Percentiles rank a stretch among this genome's conserved stretches.
These are phyloP conservation scores for Gambusia affinis DNA, from an alignment of 2,113 vertebrate species.

Conservation along the genomic window DNA sequence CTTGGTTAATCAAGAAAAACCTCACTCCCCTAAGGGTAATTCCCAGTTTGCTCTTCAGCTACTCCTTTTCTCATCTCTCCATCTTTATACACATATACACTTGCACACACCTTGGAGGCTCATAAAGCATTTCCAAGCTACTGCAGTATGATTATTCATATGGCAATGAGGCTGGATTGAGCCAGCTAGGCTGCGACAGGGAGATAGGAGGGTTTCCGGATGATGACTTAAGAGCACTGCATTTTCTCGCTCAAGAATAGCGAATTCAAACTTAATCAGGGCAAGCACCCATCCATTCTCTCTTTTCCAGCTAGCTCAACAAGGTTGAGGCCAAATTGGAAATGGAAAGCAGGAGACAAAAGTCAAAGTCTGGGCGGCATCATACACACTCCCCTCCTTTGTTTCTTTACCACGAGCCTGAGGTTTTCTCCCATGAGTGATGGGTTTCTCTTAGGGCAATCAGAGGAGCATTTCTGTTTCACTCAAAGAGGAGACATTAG, in stretches of 20 bases:
- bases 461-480: slow-evolving; percentile 36
- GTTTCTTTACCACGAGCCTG: slow-evolving; percentile 9
- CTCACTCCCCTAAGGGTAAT: slow-evolving; percentile 23
- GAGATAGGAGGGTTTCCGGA: slow-evolving; percentile 58
- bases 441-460: slow-evolving; percentile 49
- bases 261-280: slow-evolving; percentile 67
- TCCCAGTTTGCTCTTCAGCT: slow-evolving; percentile 34
- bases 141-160: slow-evolving; percentile 64
- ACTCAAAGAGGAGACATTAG: slow-evolving; percentile 42
- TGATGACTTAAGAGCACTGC: slow-evolving; percentile 60
- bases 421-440: slow-evolving; percentile 52
- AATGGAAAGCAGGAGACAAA: slow-evolving; percentile 52
- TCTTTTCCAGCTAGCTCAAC: slow-evolving; percentile 29
- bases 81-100: slow-evolving; percentile 11
- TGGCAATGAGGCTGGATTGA: slow-evolving; percentile 43
- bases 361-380: slow-evolving; percentile 37
- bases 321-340: slow-evolving; percentile 38
- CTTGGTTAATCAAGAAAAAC: slow-evolving; percentile 64
- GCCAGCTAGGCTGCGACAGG: slow-evolving; percentile 48
- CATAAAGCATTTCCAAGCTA: slow-evolving; percentile 43
- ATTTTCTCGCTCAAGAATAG: slow-evolving; percentile 55
- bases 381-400: slow-evolving; percentile 7
- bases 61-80: slow-evolving; percentile 24
- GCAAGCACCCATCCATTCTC: slow-evolving; percentile 38
- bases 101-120: slow-evolving; percentile 15